A percentile compares a stretch with the other conserved stretches of the same genome.
Evolutionary conservation across 2,888 invertebrate genomes (phyloP).

Genomic region (Lycocerus yunnanus): DNA sequence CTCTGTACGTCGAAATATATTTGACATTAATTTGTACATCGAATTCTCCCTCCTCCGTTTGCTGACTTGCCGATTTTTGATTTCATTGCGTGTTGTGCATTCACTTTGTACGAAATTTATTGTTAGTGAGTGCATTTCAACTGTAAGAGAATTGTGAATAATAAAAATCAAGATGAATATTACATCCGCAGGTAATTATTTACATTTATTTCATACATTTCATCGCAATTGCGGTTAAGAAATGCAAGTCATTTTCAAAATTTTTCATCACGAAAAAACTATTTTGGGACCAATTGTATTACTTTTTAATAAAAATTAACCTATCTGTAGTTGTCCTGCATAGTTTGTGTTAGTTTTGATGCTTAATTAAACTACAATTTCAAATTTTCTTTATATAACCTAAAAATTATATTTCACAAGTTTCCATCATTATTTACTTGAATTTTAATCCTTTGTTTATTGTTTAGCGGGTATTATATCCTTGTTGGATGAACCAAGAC

Average conservation of each 20-base stretch:
- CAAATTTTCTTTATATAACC: not conserved
- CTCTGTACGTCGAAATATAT: not conserved
- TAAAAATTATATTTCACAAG: not conserved
- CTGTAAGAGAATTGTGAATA: not conserved
- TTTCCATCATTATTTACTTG: not conserved
- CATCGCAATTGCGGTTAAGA: conserved; percentile 30
- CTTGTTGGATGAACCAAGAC: conserved; percentile 91
- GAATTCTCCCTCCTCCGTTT: conserved; percentile 4
- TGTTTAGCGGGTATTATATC: conserved; percentile 88
- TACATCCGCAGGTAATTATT: conserved; percentile 57
- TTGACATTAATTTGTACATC: not conserved
- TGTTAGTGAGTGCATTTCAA: not conserved
- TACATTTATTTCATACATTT: conserved; percentile 9
- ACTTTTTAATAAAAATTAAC: not conserved
- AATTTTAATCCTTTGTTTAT: not conserved
- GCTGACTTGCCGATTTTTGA: not conserved
- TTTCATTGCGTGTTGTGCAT: not conserved
- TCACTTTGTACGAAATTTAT: not conserved
- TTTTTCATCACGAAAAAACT: not conserved
- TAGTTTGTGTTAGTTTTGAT: not conserved
- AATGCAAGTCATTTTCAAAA: conserved; percentile 46
- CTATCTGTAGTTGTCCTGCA: too few relatives aligned
- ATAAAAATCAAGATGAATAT: conserved; percentile 57
- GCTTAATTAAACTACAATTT: not conserved
- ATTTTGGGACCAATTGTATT: not conserved